These are phyloP conservation scores for Phengaris alcon DNA, from an alignment of 2,888 invertebrate species.

Conservation along the genomic window DNA sequence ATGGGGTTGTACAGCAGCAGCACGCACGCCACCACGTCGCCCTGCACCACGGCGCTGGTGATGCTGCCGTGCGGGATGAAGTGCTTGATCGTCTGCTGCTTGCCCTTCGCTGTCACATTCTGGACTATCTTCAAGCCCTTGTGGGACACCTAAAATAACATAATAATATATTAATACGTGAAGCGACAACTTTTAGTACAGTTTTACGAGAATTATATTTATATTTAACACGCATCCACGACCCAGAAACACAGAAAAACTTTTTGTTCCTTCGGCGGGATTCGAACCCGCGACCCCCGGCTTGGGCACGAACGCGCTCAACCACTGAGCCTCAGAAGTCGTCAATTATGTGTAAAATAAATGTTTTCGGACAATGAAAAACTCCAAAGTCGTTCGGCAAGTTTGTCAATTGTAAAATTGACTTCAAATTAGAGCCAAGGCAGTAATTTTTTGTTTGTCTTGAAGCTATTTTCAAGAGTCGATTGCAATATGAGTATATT, in stretches of 20 bases:
- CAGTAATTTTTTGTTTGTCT: background rate
- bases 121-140: conserved; percentile 97
- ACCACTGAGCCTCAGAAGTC: too few species aligned
- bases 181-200: too few species aligned
- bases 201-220: too few species aligned
- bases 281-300: too few species aligned
- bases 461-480: background rate
- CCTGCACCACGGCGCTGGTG: conserved; percentile 92
- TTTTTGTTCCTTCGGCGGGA: too few species aligned
- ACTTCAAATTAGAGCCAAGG: background rate
- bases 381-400: background rate
- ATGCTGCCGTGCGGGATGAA: conserved; percentile 96
- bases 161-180: too few species aligned
- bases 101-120: conserved; percentile 79
- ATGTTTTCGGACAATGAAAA: background rate
- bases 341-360: background rate
- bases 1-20: conserved; percentile 95
- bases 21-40: conserved; percentile 96
- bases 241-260: too few species aligned
- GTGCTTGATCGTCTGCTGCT: conserved; percentile 90
- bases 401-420: conserved; percentile 15
- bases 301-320: too few species aligned
- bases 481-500: background rate
- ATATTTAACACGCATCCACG: too few species aligned
- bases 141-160: conserved; percentile 83